A percentile compares a stretch with the other conserved stretches of the same genome.
These are phyloP conservation scores for Coptodon rendalli DNA, from an alignment of 2,113 vertebrate genomes.

Conservation along the genomic window DNA sequence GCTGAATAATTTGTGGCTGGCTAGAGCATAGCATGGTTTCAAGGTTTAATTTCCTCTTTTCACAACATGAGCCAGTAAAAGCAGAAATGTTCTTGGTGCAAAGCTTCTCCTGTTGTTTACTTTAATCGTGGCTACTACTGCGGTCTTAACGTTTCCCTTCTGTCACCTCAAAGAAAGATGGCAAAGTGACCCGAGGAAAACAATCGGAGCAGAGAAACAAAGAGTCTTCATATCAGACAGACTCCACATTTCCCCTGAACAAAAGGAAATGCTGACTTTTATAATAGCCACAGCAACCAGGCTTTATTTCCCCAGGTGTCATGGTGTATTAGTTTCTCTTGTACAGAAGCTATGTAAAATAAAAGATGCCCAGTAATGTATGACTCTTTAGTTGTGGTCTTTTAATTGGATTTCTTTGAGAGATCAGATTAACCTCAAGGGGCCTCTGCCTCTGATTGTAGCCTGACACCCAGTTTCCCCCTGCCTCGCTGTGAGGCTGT, in stretches of 20 bases:
- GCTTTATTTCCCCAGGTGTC: constrained; percentile 16
- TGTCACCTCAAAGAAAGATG: not conserved
- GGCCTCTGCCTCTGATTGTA: constrained; percentile 5
- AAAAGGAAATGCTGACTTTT: constrained; percentile 21
- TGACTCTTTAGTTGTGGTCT: constrained; percentile 31
- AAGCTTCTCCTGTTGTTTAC: not conserved
- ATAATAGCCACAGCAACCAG: not conserved
- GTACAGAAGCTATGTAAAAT: constrained; percentile 13
- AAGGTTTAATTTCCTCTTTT: not conserved
- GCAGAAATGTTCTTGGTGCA: not conserved
- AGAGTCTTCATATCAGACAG: not conserved
- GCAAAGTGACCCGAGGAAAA: constrained; percentile 16
- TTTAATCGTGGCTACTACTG: not conserved
- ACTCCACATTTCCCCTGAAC: not conserved
- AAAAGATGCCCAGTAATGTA: constrained; percentile 23
- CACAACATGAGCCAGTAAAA: not conserved
- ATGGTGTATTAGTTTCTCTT: not conserved
- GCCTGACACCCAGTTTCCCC: constrained; percentile 29
- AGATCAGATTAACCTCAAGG: constrained; percentile 50
- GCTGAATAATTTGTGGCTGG: not conserved
- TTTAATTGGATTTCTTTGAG: constrained; percentile 67
- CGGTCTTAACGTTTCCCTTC: not conserved
- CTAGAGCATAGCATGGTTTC: not conserved
- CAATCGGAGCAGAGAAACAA: constrained; percentile 30
- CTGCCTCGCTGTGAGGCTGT: constrained; percentile 7